Percentiles rank a stretch among this genome's conserved stretches.
phyloP scores from a whole-genome alignment of 2,797 vertebrate species.

The Sus cebifrons region DNA sequence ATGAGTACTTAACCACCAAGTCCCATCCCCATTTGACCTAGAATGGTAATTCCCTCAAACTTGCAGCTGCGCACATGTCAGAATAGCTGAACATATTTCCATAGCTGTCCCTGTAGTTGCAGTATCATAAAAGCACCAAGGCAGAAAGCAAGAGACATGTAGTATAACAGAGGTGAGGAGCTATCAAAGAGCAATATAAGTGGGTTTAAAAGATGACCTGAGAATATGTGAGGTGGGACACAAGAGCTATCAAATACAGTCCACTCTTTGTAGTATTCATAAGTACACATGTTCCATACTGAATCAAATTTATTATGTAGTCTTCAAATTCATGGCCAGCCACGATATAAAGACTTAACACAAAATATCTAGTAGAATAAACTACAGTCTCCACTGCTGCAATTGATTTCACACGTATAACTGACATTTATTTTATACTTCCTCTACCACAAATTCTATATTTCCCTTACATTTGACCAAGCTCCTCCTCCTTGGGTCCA shows the following conservation, averaged over 20 bases:
- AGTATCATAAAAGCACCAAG: not conserved
- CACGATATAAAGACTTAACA: not conserved
- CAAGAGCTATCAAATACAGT: not conserved
- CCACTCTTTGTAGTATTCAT: not conserved
- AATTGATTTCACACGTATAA: not conserved
- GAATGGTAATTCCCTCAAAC: not conserved
- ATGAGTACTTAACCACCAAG: not conserved
- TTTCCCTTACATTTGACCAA: not conserved
- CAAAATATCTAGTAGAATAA: not conserved
- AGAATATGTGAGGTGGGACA: not conserved
- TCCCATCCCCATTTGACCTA: not conserved
- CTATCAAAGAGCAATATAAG: not conserved
- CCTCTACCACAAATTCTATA: not conserved
- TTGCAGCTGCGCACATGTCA: not conserved
- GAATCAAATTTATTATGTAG: not conserved
- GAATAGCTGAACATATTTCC: not conserved
- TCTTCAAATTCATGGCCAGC: not conserved
- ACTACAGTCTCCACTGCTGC: not conserved
- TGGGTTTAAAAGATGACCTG: not conserved
- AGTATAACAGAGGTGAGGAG: not conserved
- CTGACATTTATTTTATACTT: not conserved
- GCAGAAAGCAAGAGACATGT: not conserved
- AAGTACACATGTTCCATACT: not conserved
- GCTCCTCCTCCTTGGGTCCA: not conserved
- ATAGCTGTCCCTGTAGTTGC: not conserved